Evolutionary conservation across 2,888 invertebrate genomes (phyloP).

Genomic region (Arrhopalites spinosus): DNA sequence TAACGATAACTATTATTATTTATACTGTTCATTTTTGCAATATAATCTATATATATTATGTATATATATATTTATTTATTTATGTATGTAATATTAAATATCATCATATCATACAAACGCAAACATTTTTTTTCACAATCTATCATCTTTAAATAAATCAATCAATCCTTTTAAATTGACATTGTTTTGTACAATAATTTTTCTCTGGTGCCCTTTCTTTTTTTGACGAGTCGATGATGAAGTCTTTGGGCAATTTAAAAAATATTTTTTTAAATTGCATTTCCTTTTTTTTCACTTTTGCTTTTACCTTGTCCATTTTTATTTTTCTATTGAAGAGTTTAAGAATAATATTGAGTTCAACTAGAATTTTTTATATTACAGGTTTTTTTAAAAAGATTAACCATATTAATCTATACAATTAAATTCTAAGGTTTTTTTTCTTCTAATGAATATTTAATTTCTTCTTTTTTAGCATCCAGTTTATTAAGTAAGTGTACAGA

Average conservation of each 20-base stretch:
- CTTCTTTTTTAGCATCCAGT: too few relatives aligned
- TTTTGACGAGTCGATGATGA: not conserved
- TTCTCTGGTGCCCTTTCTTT: constrained; percentile 31
- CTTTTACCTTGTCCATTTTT: too few relatives aligned
- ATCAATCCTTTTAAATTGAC: constrained; percentile 36
- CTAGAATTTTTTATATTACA: too few relatives aligned
- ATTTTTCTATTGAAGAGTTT: too few relatives aligned
- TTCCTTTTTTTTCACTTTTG: not conserved
- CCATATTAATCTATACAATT: too few relatives aligned
- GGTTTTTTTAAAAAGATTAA: too few relatives aligned
- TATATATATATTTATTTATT: not conserved
- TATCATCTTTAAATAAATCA: constrained; percentile 22
- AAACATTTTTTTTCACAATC: constrained; percentile 20
- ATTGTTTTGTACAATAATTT: constrained; percentile 43
- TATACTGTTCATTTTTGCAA: not conserved
- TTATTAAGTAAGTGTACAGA: too few relatives aligned
- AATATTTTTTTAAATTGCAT: not conserved
- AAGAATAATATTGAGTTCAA: too few relatives aligned
- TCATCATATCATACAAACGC: constrained; percentile 15
- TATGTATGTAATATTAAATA: not conserved
- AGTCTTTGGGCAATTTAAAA: not conserved
- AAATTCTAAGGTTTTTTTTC: too few relatives aligned
- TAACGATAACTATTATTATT: not conserved
- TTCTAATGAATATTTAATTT: too few relatives aligned
- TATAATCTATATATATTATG: not conserved